A percentile compares a stretch with the other conserved stretches of the same genome.
Evolutionary conservation across 2,888 invertebrate genomes (phyloP).

Genomic region (Acanthosepion esculentum): DNA sequence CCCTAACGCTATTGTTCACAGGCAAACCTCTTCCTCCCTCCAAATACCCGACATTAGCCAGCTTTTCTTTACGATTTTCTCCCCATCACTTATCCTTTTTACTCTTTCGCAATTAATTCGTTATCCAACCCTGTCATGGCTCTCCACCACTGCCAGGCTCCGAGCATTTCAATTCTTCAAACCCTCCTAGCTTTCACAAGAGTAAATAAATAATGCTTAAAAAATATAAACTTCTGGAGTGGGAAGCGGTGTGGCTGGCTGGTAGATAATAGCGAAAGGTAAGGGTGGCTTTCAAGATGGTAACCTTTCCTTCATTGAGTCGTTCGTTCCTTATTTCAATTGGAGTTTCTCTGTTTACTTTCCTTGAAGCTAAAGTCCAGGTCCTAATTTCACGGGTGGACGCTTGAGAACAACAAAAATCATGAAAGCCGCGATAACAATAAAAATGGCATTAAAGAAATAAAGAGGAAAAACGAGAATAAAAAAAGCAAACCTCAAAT

Average conservation of each 20-base stretch:
- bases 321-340: neutral
- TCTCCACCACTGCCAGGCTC: neutral
- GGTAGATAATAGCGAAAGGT: neutral
- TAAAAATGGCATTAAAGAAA: neutral
- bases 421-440: neutral
- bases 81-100: neutral
- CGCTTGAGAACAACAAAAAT: neutral
- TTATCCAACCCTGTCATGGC: neutral
- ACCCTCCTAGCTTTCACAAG: neutral
- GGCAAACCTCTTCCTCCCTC: neutral
- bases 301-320: neutral
- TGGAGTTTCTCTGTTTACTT: neutral
- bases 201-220: slow-evolving; percentile 1
- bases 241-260: neutral
- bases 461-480: too few species aligned
- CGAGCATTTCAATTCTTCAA: neutral
- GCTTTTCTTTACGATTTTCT: neutral
- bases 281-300: neutral
- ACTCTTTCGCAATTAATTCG: neutral
- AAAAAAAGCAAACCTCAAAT: neutral
- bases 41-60: neutral
- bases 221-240: neutral
- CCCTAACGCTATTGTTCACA: neutral
- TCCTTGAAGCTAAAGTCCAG: slow-evolving; percentile 33
- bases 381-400: slow-evolving; percentile 9